These are phyloP conservation scores for Lithodes maja DNA, from an alignment of 2,888 invertebrate genomes.

Conservation along the genomic window DNA sequence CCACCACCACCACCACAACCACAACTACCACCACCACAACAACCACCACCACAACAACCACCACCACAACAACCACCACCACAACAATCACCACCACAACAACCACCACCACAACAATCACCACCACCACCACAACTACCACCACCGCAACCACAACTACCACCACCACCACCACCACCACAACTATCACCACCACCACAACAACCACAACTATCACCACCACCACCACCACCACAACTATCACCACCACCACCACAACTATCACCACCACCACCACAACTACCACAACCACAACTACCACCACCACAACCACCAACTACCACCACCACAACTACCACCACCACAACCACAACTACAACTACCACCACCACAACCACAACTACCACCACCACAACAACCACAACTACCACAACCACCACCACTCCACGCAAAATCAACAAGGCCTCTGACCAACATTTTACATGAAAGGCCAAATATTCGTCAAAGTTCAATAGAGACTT, in stretches of 20 bases:
- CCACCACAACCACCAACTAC: not conserved
- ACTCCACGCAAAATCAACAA: too few species aligned
- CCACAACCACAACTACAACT: not conserved
- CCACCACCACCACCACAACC: not conserved
- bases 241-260: too few species aligned
- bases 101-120: not conserved
- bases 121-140: not conserved
- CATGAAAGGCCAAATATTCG: too few species aligned
- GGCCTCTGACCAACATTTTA: too few species aligned
- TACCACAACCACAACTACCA: not conserved
- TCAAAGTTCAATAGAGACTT: too few species aligned
- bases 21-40: not conserved
- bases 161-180: not conserved
- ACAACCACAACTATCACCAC: too few species aligned
- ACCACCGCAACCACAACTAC: not conserved
- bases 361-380: not conserved
- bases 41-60: not conserved
- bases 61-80: not conserved
- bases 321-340: not conserved
- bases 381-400: not conserved
- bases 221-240: too few species aligned
- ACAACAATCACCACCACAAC: not conserved
- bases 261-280: too few species aligned
- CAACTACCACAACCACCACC: not conserved
- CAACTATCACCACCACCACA: too few species aligned